Conservation (phyloP, 1,140 invertebrate genomes). For the Paracyclopina nana region DNA sequence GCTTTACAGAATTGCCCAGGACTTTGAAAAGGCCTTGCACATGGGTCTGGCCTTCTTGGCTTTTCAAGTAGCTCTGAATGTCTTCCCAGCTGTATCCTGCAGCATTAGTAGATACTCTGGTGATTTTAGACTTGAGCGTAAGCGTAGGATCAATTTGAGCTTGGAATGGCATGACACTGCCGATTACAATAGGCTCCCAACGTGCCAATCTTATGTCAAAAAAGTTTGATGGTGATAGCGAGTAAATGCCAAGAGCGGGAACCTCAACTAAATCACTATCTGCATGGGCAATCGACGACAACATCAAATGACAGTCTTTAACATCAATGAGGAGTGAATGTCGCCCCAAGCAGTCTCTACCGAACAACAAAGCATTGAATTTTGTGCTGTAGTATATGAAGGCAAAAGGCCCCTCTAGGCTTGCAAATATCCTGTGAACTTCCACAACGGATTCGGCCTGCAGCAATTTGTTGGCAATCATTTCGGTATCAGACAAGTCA, state of each 20-base stretch:
- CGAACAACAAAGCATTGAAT: conserved; percentile 48
- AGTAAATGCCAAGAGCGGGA: conserved; percentile 19
- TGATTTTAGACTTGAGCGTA: not conserved
- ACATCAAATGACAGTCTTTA: conserved; percentile 29
- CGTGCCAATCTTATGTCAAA: not conserved
- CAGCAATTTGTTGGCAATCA: conserved; percentile 18
- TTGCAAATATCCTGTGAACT: conserved; percentile 29
- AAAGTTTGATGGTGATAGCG: not conserved
- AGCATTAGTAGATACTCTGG: not conserved
- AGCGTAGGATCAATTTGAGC: not conserved
- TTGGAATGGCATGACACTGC: conserved; percentile 1
- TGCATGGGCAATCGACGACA: conserved; percentile 38
- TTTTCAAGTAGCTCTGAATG: not conserved
- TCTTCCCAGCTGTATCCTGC: not conserved
- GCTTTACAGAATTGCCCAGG: conserved; percentile 38
- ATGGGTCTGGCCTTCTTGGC: conserved; percentile 21
- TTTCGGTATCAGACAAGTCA: conserved; percentile 10
- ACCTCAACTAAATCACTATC: conserved; percentile 11
- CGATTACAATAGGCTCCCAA: not conserved
- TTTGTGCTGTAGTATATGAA: conserved; percentile 52
- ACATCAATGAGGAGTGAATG: conserved; percentile 43
- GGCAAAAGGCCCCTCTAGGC: conserved; percentile 57
- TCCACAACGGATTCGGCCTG: conserved; percentile 28
- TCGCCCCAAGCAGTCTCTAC: conserved; percentile 61
- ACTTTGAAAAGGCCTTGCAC: conserved; percentile 30